Evolutionary conservation across 1,140 invertebrate genomes (phyloP).

Genomic region (Meteorus sp.): DNA sequence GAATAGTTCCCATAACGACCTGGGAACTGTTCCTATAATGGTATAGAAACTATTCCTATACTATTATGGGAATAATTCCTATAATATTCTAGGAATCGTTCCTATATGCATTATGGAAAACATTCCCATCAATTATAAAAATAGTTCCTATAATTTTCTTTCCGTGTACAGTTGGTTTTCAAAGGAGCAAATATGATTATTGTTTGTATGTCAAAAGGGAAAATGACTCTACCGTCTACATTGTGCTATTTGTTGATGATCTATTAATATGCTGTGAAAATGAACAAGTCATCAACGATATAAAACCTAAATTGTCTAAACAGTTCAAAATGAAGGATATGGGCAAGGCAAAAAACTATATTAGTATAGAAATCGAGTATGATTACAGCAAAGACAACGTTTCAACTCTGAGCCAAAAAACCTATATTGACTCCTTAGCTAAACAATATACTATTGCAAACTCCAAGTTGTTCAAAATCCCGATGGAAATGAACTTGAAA

Average conservation of each 20-base stretch:
- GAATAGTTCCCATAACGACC: too few relatives aligned
- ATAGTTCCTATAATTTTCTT: too few relatives aligned
- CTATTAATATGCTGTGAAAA: slow-evolving; percentile 19
- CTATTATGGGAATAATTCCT: too few relatives aligned
- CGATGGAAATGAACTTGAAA: slow-evolving; percentile 24
- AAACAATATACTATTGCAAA: slow-evolving; percentile 14
- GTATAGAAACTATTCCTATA: too few relatives aligned
- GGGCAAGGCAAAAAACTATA: slow-evolving; percentile 19
- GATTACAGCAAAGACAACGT: background rate
- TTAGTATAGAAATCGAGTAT: slow-evolving; percentile 23
- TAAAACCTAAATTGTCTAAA: slow-evolving; percentile 14
- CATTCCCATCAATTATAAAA: too few relatives aligned
- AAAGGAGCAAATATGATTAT: slow-evolving; percentile 21
- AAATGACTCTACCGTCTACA: slow-evolving; percentile 7
- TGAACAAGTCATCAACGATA: slow-evolving; percentile 5
- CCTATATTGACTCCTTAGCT: slow-evolving; percentile 23
- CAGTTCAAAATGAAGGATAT: slow-evolving; percentile 25
- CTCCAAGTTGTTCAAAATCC: slow-evolving; percentile 24
- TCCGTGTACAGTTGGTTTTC: too few relatives aligned
- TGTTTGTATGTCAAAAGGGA: slow-evolving; percentile 20
- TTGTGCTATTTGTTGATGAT: slow-evolving; percentile 23
- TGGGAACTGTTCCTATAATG: too few relatives aligned
- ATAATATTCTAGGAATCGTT: too few relatives aligned
- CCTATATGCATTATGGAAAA: too few relatives aligned
- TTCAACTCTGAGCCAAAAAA: slow-evolving; percentile 11